Percentiles rank a stretch among this genome's conserved stretches.
Conservation (phyloP, 2,113 vertebrate genomes). For the Cinclus mexicanus region DNA sequence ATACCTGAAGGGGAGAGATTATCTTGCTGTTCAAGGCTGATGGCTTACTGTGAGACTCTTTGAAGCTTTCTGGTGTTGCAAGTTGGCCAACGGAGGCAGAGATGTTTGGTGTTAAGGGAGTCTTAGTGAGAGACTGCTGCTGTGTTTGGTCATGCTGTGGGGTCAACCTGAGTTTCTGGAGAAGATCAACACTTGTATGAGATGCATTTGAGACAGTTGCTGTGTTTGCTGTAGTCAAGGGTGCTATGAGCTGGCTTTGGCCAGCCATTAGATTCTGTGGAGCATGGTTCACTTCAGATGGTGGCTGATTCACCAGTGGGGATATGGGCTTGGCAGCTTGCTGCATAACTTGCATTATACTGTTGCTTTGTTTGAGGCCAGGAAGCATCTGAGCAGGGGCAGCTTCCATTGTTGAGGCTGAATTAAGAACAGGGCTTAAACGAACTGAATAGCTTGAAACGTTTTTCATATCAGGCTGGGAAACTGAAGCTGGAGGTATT, state of each 20-base stretch:
- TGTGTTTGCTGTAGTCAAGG: constrained; percentile 57
- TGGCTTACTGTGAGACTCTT: constrained; percentile 81
- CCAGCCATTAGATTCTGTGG: constrained; percentile 44
- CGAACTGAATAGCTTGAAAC: constrained; percentile 72
- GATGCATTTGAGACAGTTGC: constrained; percentile 68
- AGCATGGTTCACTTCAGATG: constrained; percentile 70
- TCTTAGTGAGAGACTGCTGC: constrained; percentile 79
- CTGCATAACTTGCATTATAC: constrained; percentile 73
- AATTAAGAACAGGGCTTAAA: constrained; percentile 80
- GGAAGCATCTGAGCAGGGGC: constrained; percentile 65
- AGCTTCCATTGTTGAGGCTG: constrained; percentile 73
- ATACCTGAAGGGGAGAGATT: constrained; percentile 80
- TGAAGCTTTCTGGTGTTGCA: constrained; percentile 93
- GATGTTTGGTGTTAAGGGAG: constrained; percentile 80
- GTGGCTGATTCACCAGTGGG: constrained; percentile 77
- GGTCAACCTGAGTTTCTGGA: constrained; percentile 85
- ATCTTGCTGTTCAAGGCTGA: constrained; percentile 72
- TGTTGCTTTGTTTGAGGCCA: constrained; percentile 68
- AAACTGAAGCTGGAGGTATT: constrained; percentile 76
- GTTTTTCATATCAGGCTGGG: constrained; percentile 73
- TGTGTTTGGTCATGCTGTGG: constrained; percentile 78
- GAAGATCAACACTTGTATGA: constrained; percentile 78
- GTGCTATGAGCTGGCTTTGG: constrained; percentile 66
- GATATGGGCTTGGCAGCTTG: constrained; percentile 79
- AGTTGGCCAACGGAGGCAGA: constrained; percentile 78